Evolutionary conservation across 2,888 invertebrate species (phyloP).

Genomic region (Andrena marginata): DNA sequence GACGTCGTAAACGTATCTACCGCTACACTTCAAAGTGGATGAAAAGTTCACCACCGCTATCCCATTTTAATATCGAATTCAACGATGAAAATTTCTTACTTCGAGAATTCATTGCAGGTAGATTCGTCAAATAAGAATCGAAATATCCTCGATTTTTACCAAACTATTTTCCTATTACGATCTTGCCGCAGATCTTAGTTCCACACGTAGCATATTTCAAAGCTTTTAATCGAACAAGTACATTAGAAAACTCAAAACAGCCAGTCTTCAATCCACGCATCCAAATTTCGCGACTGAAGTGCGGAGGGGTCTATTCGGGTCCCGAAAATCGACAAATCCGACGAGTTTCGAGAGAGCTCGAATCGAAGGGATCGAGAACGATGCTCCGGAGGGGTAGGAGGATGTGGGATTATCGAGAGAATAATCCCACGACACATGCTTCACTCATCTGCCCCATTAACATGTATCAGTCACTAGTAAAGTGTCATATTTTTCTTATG

Average conservation of each 20-base stretch:
- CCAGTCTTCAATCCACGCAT: background rate
- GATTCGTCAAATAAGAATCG: no score
- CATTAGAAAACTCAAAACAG: background rate
- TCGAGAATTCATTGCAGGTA: no score
- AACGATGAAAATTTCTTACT: no score
- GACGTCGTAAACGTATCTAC: background rate
- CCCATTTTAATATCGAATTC: no score
- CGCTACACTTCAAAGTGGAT: background rate
- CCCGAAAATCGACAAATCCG: background rate
- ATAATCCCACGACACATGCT: slow-evolving; percentile 32
- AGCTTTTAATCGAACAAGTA: background rate
- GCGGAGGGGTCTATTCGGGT: background rate
- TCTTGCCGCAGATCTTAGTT: no score
- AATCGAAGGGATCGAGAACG: slow-evolving; percentile 44
- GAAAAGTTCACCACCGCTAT: no score
- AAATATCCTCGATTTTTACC: no score
- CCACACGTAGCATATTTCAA: no score
- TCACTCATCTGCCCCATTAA: slow-evolving; percentile 61
- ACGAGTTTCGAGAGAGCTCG: slow-evolving; percentile 1
- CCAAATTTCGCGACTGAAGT: background rate
- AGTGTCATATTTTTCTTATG: slow-evolving; percentile 85
- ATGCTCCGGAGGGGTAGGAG: slow-evolving; percentile 25
- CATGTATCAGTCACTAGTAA: slow-evolving; percentile 81
- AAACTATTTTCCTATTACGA: no score
- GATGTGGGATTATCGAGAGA: background rate